Evolutionary conservation across 1,140 invertebrate species (phyloP).

Genomic region (Tetramorium alpestre): DNA sequence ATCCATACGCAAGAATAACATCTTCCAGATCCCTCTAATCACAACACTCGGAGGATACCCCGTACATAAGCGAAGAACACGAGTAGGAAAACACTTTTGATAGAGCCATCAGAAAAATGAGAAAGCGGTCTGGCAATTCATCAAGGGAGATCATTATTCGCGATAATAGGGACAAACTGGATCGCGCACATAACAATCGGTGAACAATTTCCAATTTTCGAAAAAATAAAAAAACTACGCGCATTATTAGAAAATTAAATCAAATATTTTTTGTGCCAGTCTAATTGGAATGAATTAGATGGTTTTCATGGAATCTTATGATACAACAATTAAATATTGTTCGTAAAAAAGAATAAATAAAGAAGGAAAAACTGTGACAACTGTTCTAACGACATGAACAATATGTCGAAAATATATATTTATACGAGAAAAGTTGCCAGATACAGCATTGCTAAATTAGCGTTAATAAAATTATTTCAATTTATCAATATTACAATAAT

Average conservation of each 20-base stretch:
- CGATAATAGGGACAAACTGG: background rate
- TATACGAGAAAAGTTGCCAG: background rate
- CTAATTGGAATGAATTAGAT: slow-evolving; percentile 4
- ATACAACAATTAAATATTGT: background rate
- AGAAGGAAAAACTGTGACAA: background rate
- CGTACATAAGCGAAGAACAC: slow-evolving; percentile 66
- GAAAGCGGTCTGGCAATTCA: slow-evolving; percentile 9
- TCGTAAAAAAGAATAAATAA: background rate
- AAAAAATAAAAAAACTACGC: background rate
- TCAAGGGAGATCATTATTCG: slow-evolving; percentile 37
- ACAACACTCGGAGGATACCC: slow-evolving; percentile 73
- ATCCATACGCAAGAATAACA: slow-evolving; percentile 84
- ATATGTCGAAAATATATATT: background rate
- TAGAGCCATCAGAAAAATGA: slow-evolving; percentile 52
- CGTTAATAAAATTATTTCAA: background rate
- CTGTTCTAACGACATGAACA: background rate
- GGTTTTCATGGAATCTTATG: background rate
- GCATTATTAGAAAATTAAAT: background rate
- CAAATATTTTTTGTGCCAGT: background rate
- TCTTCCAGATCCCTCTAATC: slow-evolving; percentile 75
- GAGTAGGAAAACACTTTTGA: slow-evolving; percentile 76
- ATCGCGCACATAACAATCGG: background rate
- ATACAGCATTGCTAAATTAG: background rate
- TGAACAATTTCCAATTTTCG: background rate
- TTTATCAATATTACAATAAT: background rate